Evolutionary conservation across 2,113 vertebrate genomes (phyloP), one percentile per base, ranked within the genome.

Genomic region (Clarias gariepinus): DNA sequence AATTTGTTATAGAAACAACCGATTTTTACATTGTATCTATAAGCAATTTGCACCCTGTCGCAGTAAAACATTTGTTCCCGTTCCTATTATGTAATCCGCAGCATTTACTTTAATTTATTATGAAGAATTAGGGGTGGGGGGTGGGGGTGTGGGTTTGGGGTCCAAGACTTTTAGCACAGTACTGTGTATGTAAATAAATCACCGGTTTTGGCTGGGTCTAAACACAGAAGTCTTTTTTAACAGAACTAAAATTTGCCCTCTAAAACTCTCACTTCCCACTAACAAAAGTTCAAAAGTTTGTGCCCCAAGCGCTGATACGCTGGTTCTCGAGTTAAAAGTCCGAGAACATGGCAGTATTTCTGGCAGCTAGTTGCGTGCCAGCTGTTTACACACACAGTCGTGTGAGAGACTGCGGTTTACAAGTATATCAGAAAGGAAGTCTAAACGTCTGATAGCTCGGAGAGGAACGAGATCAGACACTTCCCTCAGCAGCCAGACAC

Each of bases 391-490:
- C 36, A 12, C 12, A 5, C 52, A 19, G 1, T 18, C 33, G 11
- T 9, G 58, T 64, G 83, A 0, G 28, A 85, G 83, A 85, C 83
- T 80, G 85, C 7, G 85, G 84, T 82, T 80, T 57, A 61, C 18
- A 7, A 64, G 9, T 30, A 19, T 2, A 25, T 18, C 64, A 23
- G 30, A 47, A 30, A 19, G 78, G 78, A 81, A 86, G 28, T 18
- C 41, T 71, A 25, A 60, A n/a, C 12, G 66, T 86, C 52, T 81
- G 66, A 28, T 60, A 10, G 55, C 57, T 30, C 11, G 76, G 3
- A 63, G 47, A 63, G 53, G 57, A 21, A 5, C 12, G 10, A 73
- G 71, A 52, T 71, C 41, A 87, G 85, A 86, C 53, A 52, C 13
- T 71, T 81, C 30, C 33, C 16, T 60, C 23, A 81, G 41, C 85